Evolutionary conservation across 2,113 vertebrate genomes (phyloP), one percentile per base, ranked within the genome.

Genomic region (Myotis yumanensis): DNA sequence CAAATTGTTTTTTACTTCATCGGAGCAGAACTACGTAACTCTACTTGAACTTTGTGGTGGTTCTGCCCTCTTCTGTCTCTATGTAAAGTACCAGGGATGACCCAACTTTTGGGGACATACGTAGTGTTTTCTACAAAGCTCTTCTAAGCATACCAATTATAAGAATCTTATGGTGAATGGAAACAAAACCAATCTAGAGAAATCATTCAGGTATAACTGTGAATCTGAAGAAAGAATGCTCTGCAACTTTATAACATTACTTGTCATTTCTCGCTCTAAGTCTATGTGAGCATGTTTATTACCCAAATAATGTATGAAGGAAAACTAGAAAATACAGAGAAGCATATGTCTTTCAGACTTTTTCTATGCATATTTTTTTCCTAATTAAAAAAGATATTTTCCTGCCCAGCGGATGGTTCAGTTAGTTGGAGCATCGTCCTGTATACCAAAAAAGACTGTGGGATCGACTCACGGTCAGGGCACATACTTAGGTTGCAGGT

Each of bases 1-100:
- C 37, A 73, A 30, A 32, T 95, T 48, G 76, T 52, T 81, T 83
- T 84, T 93, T 80, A n/a, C 28, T 96, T 93, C 66, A 30, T 91
- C 18, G 76, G 62, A 66, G 76, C 37, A 86, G 4, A 91, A 52
- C 7, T 62, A 15, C 4, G 1, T 77, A 54, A 46, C 48, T 89
- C 28, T 57, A 43, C 22, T 17, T 95, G 43, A 73, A 28, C 11
- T 22, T 54, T 37, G 5, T 59, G n/a, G 28, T n/a, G 91, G 12
- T 86, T 86, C 30, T 79, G 28, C 18, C 9, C 40, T 59, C 20
- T 54, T 11, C 79, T 62, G 87, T 80, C 57, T 80, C 59, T 93
- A 5, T 10, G 77, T 73, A 30, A 72, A 32, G 22, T 73, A 37
- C 4, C 40, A 84, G 52, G 46, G 72, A 25, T 52, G 57, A 80